phyloP scores from a whole-genome alignment of 2,797 vertebrate genomes.

The Arrhamphus sclerolepis region DNA sequence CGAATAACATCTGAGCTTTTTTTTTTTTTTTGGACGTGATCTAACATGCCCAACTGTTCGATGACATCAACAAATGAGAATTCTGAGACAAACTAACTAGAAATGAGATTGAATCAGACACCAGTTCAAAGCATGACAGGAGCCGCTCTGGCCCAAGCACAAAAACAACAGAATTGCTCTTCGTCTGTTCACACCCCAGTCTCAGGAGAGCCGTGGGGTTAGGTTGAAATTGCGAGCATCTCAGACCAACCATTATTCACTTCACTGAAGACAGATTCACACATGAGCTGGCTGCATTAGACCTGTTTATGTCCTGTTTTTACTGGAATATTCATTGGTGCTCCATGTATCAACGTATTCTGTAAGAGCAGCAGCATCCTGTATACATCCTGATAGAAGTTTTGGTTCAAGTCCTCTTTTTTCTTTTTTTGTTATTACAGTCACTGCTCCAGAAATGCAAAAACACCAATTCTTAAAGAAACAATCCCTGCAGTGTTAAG shows the following conservation, averaged over 20 bases:
- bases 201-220: conserved; percentile 21
- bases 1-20: conserved; percentile 34
- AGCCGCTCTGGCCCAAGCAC: conserved; percentile 31
- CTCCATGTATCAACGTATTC: too few relatives aligned
- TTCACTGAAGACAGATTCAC: too few relatives aligned
- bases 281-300: too few relatives aligned
- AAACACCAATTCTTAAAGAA: too few relatives aligned
- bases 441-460: too few relatives aligned
- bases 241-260: conserved; percentile 27
- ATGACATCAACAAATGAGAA: conserved; percentile 57
- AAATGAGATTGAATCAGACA: conserved; percentile 62
- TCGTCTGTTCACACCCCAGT: conserved; percentile 38
- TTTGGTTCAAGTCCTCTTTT: too few relatives aligned
- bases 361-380: too few relatives aligned
- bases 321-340: too few relatives aligned
- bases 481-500: too few relatives aligned
- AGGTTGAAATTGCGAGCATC: conserved; percentile 39
- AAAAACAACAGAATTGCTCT: conserved; percentile 29
- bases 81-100: conserved; percentile 54
- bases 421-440: too few relatives aligned
- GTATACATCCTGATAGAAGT: too few relatives aligned
- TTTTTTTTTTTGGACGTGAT: conserved; percentile 34
- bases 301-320: too few relatives aligned
- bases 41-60: conserved; percentile 58
- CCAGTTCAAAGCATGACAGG: conserved; percentile 65